Conservation (phyloP, 2,113 vertebrate species). For the Lucifuga dentata region DNA sequence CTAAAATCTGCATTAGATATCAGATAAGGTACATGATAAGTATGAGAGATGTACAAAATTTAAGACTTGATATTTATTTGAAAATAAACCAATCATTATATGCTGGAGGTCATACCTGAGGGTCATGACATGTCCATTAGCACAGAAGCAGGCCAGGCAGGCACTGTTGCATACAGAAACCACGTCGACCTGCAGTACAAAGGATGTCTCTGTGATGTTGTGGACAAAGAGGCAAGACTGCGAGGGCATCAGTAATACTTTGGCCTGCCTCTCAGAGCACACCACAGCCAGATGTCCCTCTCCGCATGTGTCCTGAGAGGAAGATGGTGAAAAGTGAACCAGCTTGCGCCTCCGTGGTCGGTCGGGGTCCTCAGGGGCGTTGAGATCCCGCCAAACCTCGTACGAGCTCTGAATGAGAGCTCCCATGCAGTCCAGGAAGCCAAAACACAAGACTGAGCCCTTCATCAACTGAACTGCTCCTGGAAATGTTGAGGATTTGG, state of each 20-base stretch:
- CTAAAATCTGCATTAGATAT: not conserved
- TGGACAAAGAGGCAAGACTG: constrained; percentile 95
- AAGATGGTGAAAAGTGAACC: constrained; percentile 89
- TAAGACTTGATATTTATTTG: too few relatives aligned
- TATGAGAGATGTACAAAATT: too few relatives aligned
- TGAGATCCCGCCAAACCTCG: constrained; percentile 93
- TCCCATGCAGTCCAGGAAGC: constrained; percentile 91
- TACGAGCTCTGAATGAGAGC: constrained; percentile 88
- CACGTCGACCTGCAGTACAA: constrained; percentile 91
- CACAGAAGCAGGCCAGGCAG: constrained; percentile 96
- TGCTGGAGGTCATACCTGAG: constrained; percentile 86
- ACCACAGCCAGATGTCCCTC: constrained; percentile 94
- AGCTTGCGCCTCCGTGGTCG: constrained; percentile 89
- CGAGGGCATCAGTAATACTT: constrained; percentile 97
- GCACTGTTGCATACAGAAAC: constrained; percentile 92
- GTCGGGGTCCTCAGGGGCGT: constrained; percentile 88
- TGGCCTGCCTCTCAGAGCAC: constrained; percentile 98
- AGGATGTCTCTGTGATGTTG: constrained; percentile 98
- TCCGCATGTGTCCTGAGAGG: constrained; percentile 88
- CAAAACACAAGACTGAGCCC: constrained; percentile 91
- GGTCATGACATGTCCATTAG: constrained; percentile 97
- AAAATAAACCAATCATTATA: too few relatives aligned
- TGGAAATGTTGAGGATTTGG: constrained; percentile 67
- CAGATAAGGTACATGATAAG: too few relatives aligned
- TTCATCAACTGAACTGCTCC: constrained; percentile 92